Conservation (phyloP, 2,113 vertebrate species). For the Vombatus ursinus region DNA sequence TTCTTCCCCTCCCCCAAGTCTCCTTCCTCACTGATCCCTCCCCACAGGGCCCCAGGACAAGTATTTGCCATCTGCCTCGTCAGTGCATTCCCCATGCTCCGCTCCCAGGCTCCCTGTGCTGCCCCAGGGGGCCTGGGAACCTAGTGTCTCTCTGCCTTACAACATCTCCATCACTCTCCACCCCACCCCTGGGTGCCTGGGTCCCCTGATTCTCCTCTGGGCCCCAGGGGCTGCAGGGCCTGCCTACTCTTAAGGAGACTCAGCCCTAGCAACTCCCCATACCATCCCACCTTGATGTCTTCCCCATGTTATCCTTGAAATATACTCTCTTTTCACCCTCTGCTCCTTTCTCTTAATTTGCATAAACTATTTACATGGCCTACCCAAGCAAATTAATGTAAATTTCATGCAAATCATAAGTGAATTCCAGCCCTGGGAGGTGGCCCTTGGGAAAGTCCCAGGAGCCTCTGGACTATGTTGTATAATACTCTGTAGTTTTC, state of each 20-base stretch:
- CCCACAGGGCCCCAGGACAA: constrained; percentile 56
- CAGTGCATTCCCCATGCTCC: constrained; percentile 26
- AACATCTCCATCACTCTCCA: background rate
- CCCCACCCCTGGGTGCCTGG: background rate
- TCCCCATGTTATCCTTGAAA: constrained; percentile 30
- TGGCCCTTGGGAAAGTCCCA: constrained; percentile 19
- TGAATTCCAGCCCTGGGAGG: background rate
- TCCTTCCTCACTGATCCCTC: constrained; percentile 20
- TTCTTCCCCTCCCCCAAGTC: background rate
- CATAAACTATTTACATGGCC: background rate
- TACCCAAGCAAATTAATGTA: constrained; percentile 49
- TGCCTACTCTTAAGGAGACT: background rate
- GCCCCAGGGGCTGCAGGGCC: background rate
- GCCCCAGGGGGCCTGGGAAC: constrained; percentile 27
- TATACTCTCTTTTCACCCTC: background rate
- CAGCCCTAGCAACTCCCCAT: too few species aligned
- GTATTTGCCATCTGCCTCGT: constrained; percentile 48
- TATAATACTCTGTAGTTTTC: background rate
- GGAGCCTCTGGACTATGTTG: background rate
- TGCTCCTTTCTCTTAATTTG: background rate
- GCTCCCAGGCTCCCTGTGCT: constrained; percentile 43
- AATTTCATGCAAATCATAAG: constrained; percentile 40
- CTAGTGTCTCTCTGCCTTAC: background rate
- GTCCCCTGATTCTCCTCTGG: background rate
- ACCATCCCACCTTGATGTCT: background rate